Percentiles rank a stretch among this genome's conserved stretches.
Evolutionary conservation across 2,888 invertebrate genomes (phyloP).

Genomic region (Nebria salina): DNA sequence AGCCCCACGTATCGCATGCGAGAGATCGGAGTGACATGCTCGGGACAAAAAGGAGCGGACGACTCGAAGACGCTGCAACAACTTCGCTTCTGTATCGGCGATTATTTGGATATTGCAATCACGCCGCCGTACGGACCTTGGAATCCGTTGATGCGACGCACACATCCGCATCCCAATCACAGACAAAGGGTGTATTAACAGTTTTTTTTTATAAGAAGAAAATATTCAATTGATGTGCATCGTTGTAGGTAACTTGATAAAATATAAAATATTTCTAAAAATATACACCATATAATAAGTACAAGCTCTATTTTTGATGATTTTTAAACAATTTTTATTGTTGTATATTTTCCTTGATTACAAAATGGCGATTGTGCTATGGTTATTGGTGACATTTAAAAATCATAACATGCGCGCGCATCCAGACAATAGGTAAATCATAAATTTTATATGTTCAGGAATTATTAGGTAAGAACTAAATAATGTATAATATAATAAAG

Average conservation of each 20-base stretch:
- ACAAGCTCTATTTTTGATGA: background rate
- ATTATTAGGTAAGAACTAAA: too few relatives aligned
- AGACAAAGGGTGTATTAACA: slow-evolving; percentile 67
- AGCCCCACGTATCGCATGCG: slow-evolving; percentile 87
- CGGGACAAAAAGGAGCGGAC: slow-evolving; percentile 91
- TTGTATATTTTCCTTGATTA: too few relatives aligned
- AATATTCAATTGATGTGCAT: background rate
- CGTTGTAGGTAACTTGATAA: background rate
- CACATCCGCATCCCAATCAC: slow-evolving; percentile 72
- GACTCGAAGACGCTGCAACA: slow-evolving; percentile 91
- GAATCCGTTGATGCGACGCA: slow-evolving; percentile 71
- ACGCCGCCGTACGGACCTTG: slow-evolving; percentile 83
- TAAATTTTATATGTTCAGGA: background rate
- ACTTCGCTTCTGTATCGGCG: slow-evolving; percentile 92
- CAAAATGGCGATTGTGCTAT: too few relatives aligned
- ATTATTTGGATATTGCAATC: slow-evolving; percentile 97
- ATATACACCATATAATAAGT: slow-evolving; percentile 6
- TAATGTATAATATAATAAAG: background rate
- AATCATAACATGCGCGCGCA: too few relatives aligned
- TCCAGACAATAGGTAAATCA: background rate
- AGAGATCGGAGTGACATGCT: slow-evolving; percentile 94
- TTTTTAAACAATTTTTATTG: background rate
- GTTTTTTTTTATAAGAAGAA: slow-evolving; percentile 30
- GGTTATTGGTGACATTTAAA: too few relatives aligned
- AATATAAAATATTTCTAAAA: background rate